These are phyloP conservation scores for Etia nguti DNA, from an alignment of 2,113 vertebrate species.

Conservation along the genomic window DNA sequence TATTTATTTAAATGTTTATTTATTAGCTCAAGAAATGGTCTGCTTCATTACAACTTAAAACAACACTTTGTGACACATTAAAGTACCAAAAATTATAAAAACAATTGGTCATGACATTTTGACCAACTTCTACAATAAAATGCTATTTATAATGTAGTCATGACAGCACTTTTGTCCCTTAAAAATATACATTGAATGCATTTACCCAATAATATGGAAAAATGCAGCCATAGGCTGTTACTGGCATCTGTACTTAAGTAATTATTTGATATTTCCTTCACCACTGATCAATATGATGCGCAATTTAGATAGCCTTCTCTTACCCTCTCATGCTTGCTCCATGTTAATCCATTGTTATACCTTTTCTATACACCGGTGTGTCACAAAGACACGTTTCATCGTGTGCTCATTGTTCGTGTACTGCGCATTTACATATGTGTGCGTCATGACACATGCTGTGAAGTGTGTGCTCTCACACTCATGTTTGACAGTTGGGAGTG, in stretches of 20 bases:
- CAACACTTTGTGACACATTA: neutral
- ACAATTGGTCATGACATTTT: neutral
- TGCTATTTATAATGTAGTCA: neutral
- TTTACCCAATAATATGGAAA: neutral
- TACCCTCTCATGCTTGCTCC: neutral
- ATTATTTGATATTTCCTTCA: neutral
- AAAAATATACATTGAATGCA: neutral
- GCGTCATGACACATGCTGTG: conserved; percentile 38
- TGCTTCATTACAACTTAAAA: neutral
- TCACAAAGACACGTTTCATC: neutral
- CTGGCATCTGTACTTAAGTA: neutral
- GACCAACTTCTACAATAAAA: neutral
- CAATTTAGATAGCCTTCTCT: neutral
- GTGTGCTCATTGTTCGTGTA: conserved; percentile 37
- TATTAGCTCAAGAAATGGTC: neutral
- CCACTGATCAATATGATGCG: neutral
- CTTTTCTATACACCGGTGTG: neutral
- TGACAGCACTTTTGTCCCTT: neutral
- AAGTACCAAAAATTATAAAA: neutral
- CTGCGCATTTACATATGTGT: conserved; percentile 22
- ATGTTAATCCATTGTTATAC: neutral
- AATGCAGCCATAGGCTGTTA: neutral
- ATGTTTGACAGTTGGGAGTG: conserved; percentile 68
- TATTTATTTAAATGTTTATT: neutral
- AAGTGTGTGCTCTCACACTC: conserved; percentile 48